Base-by-base conservation (phyloP, 2,113 vertebrate genomes). In the Verasper variegatus region DNA sequence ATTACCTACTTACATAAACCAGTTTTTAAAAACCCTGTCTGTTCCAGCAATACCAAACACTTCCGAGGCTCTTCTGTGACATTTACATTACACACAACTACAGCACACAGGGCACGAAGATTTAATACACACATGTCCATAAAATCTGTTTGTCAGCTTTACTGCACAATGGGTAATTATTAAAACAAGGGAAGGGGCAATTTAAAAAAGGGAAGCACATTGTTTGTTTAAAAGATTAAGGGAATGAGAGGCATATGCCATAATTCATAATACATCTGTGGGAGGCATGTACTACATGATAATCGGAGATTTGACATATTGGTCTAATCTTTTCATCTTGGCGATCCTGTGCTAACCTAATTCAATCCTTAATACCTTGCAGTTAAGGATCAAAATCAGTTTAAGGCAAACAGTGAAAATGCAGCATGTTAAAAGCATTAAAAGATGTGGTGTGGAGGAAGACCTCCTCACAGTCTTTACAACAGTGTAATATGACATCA, bases 1-100 rank as follows among this genome's bases (percentile, higher is more conserved):
- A 86, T 90, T 71, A 71, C 1, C 3, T 42, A 65, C 73, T 87
- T 74, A 85, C 49, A 83, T 78, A 73, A 85, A 78, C 20, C 21
- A 27, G 27, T 73, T 69, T 31, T 68, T 71, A 1, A 62, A 68
- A 74, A 37, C 20, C 60, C n/a, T 54, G 18, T 54, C 3, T 15
- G 37, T 12, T 40, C 37, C 2, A 66, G 20, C 65, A 66, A 55
- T 15, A 49, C 71, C 47, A 51, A 68, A 57, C 23, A 40, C 69
- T 18, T 55, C 27, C 5, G 26, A 17, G 15, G 4, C 5, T 47
- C 21, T 68, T 59, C 58, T 23, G 18, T 26, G 31, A 49, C 37
- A 75, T 81, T 37, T 20, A 52, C 24, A 71, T 45, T 35, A 51
- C 3, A 12, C 17, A 45, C 31, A 12, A 31, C 17, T 5, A 60